Conservation (phyloP, 2,113 vertebrate species). For the Acanthisitta chloris region DNA sequence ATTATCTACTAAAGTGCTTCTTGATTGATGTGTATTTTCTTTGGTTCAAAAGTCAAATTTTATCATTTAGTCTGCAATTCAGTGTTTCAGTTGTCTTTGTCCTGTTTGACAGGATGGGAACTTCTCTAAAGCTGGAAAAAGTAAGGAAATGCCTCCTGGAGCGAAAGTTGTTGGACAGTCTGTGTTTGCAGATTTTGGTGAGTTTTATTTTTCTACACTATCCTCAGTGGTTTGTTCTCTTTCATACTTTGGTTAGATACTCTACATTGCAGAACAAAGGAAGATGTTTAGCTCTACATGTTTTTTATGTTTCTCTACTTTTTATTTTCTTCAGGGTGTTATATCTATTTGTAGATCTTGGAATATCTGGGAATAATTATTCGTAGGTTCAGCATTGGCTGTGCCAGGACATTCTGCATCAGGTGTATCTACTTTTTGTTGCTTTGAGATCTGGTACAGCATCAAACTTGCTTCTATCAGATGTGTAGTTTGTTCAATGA, state of each 20-base stretch:
- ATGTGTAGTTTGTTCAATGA: background rate
- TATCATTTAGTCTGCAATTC: background rate
- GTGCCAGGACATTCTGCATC: background rate
- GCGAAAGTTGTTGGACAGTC: conserved; percentile 82
- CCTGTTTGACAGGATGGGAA: conserved; percentile 84
- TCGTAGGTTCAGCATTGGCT: background rate
- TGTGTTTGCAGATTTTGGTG: conserved; percentile 93
- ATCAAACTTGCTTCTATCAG: background rate
- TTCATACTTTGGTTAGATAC: background rate
- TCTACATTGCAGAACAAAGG: background rate
- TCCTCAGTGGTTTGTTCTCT: background rate
- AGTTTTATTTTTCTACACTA: conserved; percentile 54
- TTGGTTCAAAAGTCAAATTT: background rate
- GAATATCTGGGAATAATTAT: background rate
- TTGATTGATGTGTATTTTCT: background rate
- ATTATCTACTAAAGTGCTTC: background rate
- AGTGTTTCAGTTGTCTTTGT: background rate
- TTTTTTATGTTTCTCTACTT: background rate
- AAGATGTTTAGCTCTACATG: background rate
- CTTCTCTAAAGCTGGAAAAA: conserved; percentile 70
- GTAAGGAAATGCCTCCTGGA: conserved; percentile 36
- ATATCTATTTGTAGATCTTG: background rate
- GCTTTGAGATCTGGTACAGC: background rate
- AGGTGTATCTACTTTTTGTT: background rate
- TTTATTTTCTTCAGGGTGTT: background rate